Percentiles rank a stretch among this genome's conserved stretches.
phyloP scores from a whole-genome alignment of 53 echinoderm and acorn worm species.

The Patiria pectinifera region DNA sequence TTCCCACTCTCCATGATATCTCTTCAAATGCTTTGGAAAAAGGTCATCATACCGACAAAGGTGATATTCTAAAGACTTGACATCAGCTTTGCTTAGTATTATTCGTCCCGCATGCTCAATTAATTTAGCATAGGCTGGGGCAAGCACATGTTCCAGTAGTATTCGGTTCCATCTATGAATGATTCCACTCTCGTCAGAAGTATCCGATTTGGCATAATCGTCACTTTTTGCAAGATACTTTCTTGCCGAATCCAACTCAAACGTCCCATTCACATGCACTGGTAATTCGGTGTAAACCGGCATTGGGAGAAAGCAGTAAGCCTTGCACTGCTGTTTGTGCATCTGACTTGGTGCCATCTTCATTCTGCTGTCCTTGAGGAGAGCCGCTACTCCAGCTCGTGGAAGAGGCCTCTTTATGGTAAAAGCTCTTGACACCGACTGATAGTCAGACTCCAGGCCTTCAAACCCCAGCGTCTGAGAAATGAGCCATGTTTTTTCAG shows the following conservation, averaged over 20 bases:
- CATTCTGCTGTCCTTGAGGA: neutral
- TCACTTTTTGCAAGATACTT: conserved; percentile 75
- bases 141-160: conserved; percentile 64
- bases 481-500: conserved; percentile 75
- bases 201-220: conserved; percentile 23
- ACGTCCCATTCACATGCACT: conserved; percentile 70
- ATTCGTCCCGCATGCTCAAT: conserved; percentile 15
- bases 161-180: conserved; percentile 74
- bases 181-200: conserved; percentile 9
- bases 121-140: conserved; percentile 72
- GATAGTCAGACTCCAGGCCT: neutral
- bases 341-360: neutral
- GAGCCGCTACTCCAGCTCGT: conserved; percentile 88
- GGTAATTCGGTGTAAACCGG: conserved; percentile 68
- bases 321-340: conserved; percentile 31
- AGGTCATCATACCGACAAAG: conserved; percentile 32
- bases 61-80: neutral
- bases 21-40: conserved; percentile 36
- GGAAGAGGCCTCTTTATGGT: conserved; percentile 55
- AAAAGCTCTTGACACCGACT: neutral
- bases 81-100: neutral
- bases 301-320: conserved; percentile 88
- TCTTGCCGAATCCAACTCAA: conserved; percentile 81
- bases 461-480: conserved; percentile 76
- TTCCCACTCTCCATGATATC: conserved; percentile 35